Evolutionary conservation across 1,140 invertebrate species (phyloP).

Genomic region (Lepidurus couesii): DNA sequence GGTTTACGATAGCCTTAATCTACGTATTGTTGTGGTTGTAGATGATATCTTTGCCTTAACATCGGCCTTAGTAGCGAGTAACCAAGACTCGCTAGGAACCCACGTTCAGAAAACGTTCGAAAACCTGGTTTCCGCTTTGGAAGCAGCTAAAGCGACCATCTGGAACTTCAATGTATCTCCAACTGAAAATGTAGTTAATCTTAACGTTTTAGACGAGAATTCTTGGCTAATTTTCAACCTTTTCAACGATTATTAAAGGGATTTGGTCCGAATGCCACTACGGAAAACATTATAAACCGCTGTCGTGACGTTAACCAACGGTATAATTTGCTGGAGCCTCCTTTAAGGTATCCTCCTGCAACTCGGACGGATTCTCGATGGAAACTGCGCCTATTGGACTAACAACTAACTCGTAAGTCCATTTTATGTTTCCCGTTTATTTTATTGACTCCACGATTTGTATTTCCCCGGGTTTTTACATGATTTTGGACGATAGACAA

Average conservation of each 20-base stretch:
- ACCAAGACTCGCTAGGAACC: not conserved
- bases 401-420: not conserved
- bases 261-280: not conserved
- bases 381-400: not conserved
- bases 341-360: not conserved
- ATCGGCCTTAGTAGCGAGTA: not conserved
- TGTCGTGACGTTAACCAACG: not conserved
- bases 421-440: not conserved
- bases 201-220: not conserved
- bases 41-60: not conserved
- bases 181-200: not conserved
- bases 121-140: not conserved
- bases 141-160: not conserved
- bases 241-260: not conserved
- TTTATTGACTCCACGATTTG: conserved; percentile 1
- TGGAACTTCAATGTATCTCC: not conserved
- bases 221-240: not conserved
- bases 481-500: not conserved
- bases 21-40: not conserved
- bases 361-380: not conserved
- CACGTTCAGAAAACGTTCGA: not conserved
- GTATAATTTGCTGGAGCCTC: not conserved
- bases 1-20: not conserved
- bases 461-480: conserved; percentile 5
- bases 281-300: not conserved